A percentile compares a stretch with the other conserved stretches of the same genome.
Conservation (phyloP, 2,888 invertebrate species). For the Cosmia trapezina region DNA sequence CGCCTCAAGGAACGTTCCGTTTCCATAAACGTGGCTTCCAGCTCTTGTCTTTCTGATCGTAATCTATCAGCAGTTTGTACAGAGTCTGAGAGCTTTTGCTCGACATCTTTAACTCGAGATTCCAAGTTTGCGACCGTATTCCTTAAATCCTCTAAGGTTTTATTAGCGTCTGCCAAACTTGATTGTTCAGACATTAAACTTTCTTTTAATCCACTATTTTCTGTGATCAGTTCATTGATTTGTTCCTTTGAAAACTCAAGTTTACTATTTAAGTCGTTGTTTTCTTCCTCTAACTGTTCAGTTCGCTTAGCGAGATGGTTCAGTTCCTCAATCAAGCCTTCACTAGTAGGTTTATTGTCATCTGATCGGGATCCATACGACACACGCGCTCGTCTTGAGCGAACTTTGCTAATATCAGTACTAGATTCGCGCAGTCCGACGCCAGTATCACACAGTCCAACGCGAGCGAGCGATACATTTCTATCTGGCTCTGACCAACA, state of each 20-base stretch:
- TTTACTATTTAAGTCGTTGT: conserved; percentile 85
- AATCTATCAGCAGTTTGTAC: conserved; percentile 76
- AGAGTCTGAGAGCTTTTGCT: conserved; percentile 77
- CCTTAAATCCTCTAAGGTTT: conserved; percentile 74
- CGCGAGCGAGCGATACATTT: conserved; percentile 94
- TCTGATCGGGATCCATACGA: conserved; percentile 85
- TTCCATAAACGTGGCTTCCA: conserved; percentile 83
- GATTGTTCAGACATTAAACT: conserved; percentile 72
- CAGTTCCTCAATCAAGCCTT: conserved; percentile 90
- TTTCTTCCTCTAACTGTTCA: conserved; percentile 79
- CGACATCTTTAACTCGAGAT: conserved; percentile 76
- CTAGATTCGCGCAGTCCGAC: conserved; percentile 74
- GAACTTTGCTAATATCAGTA: conserved; percentile 80
- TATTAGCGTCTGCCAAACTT: conserved; percentile 74
- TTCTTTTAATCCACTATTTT: conserved; percentile 77
- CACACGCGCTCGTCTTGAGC: conserved; percentile 83
- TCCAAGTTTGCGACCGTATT: conserved; percentile 74
- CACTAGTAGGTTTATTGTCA: conserved; percentile 86
- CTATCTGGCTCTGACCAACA: conserved; percentile 97
- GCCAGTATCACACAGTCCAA: conserved; percentile 90
- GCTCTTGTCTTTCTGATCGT: conserved; percentile 82
- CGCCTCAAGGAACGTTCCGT: conserved; percentile 91
- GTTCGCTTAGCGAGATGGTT: conserved; percentile 81
- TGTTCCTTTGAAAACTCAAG: conserved; percentile 79
- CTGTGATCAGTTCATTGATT: conserved; percentile 76